These are phyloP conservation scores for Lipotes vexillifer DNA, from an alignment of 2,113 vertebrate species.

Conservation along the genomic window DNA sequence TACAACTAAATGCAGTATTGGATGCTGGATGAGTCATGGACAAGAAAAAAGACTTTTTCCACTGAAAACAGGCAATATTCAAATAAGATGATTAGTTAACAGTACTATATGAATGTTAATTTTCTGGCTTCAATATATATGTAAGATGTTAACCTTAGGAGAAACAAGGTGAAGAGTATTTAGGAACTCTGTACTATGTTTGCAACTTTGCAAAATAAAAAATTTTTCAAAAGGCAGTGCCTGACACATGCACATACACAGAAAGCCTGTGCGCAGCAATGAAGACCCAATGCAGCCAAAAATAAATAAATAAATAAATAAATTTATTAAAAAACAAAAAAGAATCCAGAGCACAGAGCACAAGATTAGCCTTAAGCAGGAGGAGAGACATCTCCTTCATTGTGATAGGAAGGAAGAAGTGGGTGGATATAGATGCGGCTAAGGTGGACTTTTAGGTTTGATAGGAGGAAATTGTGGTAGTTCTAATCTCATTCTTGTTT, in stretches of 20 bases:
- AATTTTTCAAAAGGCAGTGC: neutral
- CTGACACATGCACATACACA: neutral
- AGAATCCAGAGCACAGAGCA: neutral
- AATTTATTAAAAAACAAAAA: no score
- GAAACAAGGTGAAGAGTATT: neutral
- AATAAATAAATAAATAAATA: no score
- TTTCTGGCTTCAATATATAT: neutral
- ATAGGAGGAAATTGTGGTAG: neutral
- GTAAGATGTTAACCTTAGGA: neutral
- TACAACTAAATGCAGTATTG: no score
- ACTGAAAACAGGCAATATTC: neutral
- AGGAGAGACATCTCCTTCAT: neutral
- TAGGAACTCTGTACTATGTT: neutral
- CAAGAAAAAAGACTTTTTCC: no score
- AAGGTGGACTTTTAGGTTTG: neutral
- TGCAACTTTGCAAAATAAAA: neutral
- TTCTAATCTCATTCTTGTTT: constrained; percentile 15
- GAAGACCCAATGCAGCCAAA: no score
- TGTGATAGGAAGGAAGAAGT: constrained; percentile 3
- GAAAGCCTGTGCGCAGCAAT: no score
- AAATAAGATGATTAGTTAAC: neutral
- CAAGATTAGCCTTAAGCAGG: neutral
- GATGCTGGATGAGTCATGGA: no score
- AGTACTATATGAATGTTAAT: neutral
- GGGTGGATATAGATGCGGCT: neutral